Base-by-base conservation (phyloP, 2,888 invertebrate species). In the Podabrus alpinus region DNA sequence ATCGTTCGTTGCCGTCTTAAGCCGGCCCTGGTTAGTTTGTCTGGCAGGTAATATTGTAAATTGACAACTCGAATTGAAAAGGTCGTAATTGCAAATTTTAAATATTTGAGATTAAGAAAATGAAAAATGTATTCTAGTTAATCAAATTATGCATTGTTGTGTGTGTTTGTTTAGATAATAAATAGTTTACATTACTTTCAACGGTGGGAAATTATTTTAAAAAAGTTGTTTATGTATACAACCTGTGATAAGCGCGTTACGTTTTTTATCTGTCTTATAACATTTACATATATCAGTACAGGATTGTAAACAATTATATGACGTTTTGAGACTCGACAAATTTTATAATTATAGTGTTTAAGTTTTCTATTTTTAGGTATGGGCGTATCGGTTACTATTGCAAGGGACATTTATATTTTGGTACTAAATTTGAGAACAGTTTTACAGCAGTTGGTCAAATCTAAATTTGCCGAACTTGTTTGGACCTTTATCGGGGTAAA, bases 301-400 rank as follows among this genome's bases (percentile, higher is more conserved):
- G 15, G 59, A 68, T 68, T 68, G 59, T 68, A 45, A 68, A 59
- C 16, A 68, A 17, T 59, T 68, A 68, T 68, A 68, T 68, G 59
- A 13, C n/a, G n/a, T 45, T n/a, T 2, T 45, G 45, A 7, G n/a
- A 7, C n/a, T n/a, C 9, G 9, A 45, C 7, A n/a, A 45, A 45
- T 45, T 45, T n/a, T n/a, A 7, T 45, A 45, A 45, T 45, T 45
- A 45, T n/a, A 45, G n/a, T 45, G 13, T 45, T 45, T 45, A 9
- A 24, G 24, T 45, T 7, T 21, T 21, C 4, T 21, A 21, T 21
- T 21, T n/a, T 21, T 45, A n/a, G n/a, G 45, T 45, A 9, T 45
- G n/a, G 45, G 45, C n/a, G 45, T n/a, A 45, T 45, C 45, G 45
- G 45, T 7, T 45, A 2, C 1, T 45, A 45, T 45, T 45, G 4